Base-by-base conservation (phyloP, 1,140 invertebrate species). In the Drosophila athabasca region DNA sequence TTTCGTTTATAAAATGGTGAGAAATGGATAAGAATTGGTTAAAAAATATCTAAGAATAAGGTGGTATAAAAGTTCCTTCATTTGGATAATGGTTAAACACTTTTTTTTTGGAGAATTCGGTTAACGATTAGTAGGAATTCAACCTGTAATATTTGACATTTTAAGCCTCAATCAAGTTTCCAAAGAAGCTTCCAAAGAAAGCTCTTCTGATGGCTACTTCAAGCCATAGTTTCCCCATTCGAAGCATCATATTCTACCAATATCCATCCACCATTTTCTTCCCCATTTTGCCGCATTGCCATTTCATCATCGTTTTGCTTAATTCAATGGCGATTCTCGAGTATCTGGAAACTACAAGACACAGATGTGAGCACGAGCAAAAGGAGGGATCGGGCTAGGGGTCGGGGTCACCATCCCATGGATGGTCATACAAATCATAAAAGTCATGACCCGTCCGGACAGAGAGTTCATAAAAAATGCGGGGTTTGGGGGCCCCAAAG, bases 391-490 rank as follows among this genome's bases (percentile, higher is more conserved):
- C 3, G 8, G 26, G 60, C 11, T 19, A 41, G 19, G 44, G 39
- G 44, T 31, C 3, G 8, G 26, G 60, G n/a, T 19, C 5, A 24
- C 24, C 3, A 24, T 26, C 24, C 24, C 60, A 35, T 41, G 60
- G 74, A 15, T 69, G 35, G 48, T 62, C 64, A 71, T 73, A 84
- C 77, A 84, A 87, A 87, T 85, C 81, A 87, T 87, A 85, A 87
- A 81, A 87, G 77, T 87, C 81, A 81, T 87, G 80, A 66, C 64
- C 68, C 80, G 68, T 39, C 35, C 35, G 35, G 11, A 11, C 35
- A 39, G 64, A 52, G 62, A 85, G 73, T 85, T 85, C 77, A 85
- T 85, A 87, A 87, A 85, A 85, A 85, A 85, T 85, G 78, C 81
- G 73, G 11, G 11, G 3, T 3, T 4, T 26, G 24, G 11, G 35